A percentile compares a stretch with the other conserved stretches of the same genome.
These are phyloP conservation scores for Ectropis crepuscularia DNA, from an alignment of 2,888 invertebrate species.

Conservation along the genomic window DNA sequence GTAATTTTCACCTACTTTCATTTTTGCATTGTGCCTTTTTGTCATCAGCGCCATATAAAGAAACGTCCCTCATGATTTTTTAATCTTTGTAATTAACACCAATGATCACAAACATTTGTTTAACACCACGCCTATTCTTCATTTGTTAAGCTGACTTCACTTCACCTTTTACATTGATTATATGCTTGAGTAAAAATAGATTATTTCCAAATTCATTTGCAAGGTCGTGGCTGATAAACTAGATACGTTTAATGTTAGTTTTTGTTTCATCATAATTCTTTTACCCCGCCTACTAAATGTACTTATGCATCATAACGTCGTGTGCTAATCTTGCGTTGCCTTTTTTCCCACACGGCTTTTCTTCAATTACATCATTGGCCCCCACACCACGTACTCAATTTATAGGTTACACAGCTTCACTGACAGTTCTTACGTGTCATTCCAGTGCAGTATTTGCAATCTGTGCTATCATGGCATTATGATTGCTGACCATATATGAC, in stretches of 20 bases:
- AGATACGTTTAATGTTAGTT: conserved; percentile 10
- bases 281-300: conserved; percentile 18
- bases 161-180: too few relatives aligned
- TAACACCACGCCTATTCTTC: too few relatives aligned
- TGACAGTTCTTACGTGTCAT: conserved; percentile 50
- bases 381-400: conserved; percentile 40
- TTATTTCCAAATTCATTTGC: conserved; percentile 1
- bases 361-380: conserved; percentile 40
- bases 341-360: conserved; percentile 42
- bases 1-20: not conserved
- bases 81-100: too few relatives aligned
- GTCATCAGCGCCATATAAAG: not conserved
- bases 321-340: conserved; percentile 33
- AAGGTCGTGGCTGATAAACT: conserved; percentile 11
- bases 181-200: not conserved
- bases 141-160: too few relatives aligned
- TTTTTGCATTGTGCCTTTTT: not conserved
- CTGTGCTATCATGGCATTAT: conserved; percentile 51
- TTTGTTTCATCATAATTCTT: conserved; percentile 18
- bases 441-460: conserved; percentile 38
- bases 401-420: conserved; percentile 38
- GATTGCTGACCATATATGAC: conserved; percentile 57
- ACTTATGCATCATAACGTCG: conserved; percentile 10
- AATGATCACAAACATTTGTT: too few relatives aligned
- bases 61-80: not conserved